Conservation (phyloP, 2,888 invertebrate species). For the Strigamia crassipes region DNA sequence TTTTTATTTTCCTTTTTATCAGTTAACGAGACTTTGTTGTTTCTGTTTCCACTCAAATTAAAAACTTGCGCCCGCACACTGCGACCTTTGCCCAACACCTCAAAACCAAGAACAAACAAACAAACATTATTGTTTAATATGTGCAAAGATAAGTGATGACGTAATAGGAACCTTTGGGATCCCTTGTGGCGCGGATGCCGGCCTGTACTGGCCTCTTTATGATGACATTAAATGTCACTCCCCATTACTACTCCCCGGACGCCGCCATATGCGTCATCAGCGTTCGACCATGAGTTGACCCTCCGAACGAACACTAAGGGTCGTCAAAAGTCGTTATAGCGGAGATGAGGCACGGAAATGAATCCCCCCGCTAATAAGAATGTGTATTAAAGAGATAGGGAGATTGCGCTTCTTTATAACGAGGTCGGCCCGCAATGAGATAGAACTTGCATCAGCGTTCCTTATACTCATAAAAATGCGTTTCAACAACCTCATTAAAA, state of each 20-base stretch:
- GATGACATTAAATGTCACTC: constrained; percentile 30
- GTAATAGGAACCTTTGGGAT: not conserved
- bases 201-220: constrained; percentile 22
- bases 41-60: not conserved
- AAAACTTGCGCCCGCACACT: not conserved
- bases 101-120: not conserved
- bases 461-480: constrained; percentile 4
- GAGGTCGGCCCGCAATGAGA: not conserved
- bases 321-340: not conserved
- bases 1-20: too few species aligned
- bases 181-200: constrained; percentile 8
- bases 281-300: constrained; percentile 23
- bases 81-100: not conserved
- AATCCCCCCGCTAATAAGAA: constrained; percentile 1
- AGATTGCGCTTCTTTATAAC: not conserved
- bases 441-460: constrained; percentile 12
- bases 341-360: not conserved
- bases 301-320: not conserved
- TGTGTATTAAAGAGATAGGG: not conserved
- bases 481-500: constrained; percentile 30
- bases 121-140: constrained; percentile 7
- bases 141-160: constrained; percentile 30
- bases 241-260: constrained; percentile 22
- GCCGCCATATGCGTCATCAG: constrained; percentile 27
- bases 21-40: not conserved